phyloP scores from a whole-genome alignment of 2,797 vertebrate species.

The Syngnathus rostellatus region DNA sequence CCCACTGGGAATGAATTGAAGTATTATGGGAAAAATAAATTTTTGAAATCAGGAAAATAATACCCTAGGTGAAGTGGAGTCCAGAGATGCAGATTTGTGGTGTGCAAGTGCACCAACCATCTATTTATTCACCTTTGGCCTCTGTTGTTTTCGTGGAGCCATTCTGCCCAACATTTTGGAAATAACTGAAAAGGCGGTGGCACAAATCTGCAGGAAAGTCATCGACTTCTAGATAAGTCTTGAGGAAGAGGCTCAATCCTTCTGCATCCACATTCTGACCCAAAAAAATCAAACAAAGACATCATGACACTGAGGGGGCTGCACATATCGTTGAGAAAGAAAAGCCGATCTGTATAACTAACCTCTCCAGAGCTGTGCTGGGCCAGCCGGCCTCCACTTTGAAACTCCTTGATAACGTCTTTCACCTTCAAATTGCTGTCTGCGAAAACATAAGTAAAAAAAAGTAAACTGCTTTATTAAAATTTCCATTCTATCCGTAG shows the following conservation, averaged over 20 bases:
- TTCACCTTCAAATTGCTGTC: slow-evolving; percentile 80
- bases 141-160: slow-evolving; percentile 11
- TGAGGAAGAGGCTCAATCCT: slow-evolving; percentile 79
- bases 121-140: background rate
- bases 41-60: too few species aligned
- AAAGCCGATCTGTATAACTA: slow-evolving; percentile 23
- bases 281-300: background rate
- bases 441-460: slow-evolving; percentile 32
- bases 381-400: slow-evolving; percentile 67
- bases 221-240: slow-evolving; percentile 77
- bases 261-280: slow-evolving; percentile 67
- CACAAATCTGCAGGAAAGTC: slow-evolving; percentile 74
- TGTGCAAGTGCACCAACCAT: too few species aligned
- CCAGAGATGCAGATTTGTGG: background rate
- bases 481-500: too few species aligned
- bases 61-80: background rate
- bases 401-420: slow-evolving; percentile 80
- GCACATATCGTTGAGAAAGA: too few species aligned
- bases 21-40: too few species aligned
- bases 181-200: slow-evolving; percentile 76
- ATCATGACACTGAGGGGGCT: background rate
- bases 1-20: too few species aligned
- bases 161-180: slow-evolving; percentile 61
- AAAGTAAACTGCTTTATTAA: background rate
- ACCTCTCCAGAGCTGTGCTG: slow-evolving; percentile 74